Evolutionary conservation across 2,888 invertebrate species (phyloP), one percentile per base, ranked within the genome.

Genomic region (Ormyrus thymus): DNA sequence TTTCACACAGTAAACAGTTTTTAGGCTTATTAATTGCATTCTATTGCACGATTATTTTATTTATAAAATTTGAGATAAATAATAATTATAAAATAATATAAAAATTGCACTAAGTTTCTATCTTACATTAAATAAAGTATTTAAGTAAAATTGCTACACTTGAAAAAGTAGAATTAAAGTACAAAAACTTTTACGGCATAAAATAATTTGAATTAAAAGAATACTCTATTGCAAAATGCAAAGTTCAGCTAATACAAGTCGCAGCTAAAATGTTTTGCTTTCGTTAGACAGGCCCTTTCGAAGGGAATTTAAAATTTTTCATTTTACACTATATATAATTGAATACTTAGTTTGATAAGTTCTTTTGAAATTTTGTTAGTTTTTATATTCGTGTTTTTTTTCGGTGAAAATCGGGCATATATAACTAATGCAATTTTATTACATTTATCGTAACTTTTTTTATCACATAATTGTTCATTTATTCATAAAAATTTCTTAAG

Each of bases 391-490:
- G n/a, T 45, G 10, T 70, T 64, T 53, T 70, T 56, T 50, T 46
- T 59, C 29, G 29, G 53, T 58, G 29, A 48, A 69, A 69, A 69
- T 69, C 56, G 29, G 45, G 29, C 4, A 62, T 62, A 66, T 59
- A 58, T 72, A 51, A 43, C 7, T 69, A 70, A 59, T 78, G 56
- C n/a, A 78, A 7, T 72, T 29, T 29, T 72, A 78, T 43, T 74
- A 78, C 50, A 65, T 65, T 66, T 66, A 48, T 70, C 65, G 59
- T 55, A 59, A 59, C 7, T 75, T 71, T 56, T 65, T 61, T 75
- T 79, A 75, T 79, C 74, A 79, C 75, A 79, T 71, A 70, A 48
- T 78, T 10, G 55, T 78, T 78, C 78, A 76, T 77, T 66, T 62
- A 70, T 76, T 64, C 62, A 69, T 50, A 11, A n/a, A 58, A 59